Conservation (phyloP, 2,888 invertebrate species). For the Pachymerium ferrugineum region DNA sequence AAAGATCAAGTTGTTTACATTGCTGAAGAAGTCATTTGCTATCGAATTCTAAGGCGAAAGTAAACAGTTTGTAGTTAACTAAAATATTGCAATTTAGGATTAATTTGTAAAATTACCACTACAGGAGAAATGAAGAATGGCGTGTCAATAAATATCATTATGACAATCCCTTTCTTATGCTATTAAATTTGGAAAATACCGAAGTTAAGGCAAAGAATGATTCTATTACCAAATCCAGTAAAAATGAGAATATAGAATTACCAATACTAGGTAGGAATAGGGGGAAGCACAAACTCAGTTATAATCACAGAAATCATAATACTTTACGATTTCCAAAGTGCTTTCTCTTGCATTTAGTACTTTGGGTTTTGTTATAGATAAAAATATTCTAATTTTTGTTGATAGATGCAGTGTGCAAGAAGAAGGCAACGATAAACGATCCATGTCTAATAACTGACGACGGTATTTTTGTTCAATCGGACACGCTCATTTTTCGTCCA, state of each 20-base stretch:
- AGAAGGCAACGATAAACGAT: neutral
- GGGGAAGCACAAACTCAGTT: too few relatives aligned
- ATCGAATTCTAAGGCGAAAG: neutral
- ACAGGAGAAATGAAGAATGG: neutral
- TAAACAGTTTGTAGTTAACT: neutral
- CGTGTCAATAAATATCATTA: neutral
- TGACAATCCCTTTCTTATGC: neutral
- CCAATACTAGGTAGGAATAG: neutral
- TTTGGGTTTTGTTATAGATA: too few relatives aligned
- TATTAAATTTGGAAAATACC: neutral
- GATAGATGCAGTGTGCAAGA: neutral
- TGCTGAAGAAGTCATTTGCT: neutral
- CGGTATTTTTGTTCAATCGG: constrained; percentile 2
- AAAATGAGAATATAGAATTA: neutral
- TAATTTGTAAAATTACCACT: neutral
- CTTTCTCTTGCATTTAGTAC: too few relatives aligned
- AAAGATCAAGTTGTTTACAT: neutral
- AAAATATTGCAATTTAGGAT: neutral
- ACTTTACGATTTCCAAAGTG: too few relatives aligned
- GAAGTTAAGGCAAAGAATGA: neutral
- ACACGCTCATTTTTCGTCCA: neutral
- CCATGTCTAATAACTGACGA: neutral
- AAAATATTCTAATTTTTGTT: too few relatives aligned
- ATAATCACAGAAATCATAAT: too few relatives aligned
- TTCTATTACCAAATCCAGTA: neutral